Evolutionary conservation across 2,888 invertebrate genomes (phyloP), one percentile per base, ranked within the genome.

Genomic region (Metallyticus violacea): DNA sequence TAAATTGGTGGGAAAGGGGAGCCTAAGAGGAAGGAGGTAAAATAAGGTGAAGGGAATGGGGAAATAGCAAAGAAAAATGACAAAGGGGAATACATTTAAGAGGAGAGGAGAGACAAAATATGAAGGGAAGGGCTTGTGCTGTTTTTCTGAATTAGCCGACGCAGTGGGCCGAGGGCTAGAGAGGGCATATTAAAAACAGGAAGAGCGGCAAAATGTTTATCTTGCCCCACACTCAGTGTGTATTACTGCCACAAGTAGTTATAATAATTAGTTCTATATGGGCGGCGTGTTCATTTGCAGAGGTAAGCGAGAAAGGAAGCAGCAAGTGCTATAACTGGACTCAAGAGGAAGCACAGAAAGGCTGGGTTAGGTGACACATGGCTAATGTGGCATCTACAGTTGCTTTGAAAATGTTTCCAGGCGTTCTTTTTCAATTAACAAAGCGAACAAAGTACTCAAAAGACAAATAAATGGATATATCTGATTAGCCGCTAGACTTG

Each of bases 51-150:
- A 22, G 40, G 40, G 40, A 62, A 62, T 62, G 40, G 40, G 15
- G 40, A 62, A 62, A 79, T 79, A 79, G 26, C 27, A 26, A 79
- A 79, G 79, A 79, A 79, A 79, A 79, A 79, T 79, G 79, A 79
- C 79, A 28, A 79, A 79, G 79, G 79, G 79, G 79, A 79, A 79
- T 79, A 79, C 79, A 79, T 79, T 79, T 79, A 79, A 62, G 40
- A 62, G 40, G 40, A 62, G 40, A 62, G 40, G 79, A 28, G 27
- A 28, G 27, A 79, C 79, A 79, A 79, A 78, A 79, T 79, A 28
- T 27, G 79, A 26, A 27, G 22, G 79, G 26, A 79, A 62, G 40
- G 40, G 40, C 40, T 62, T 9, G 40, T 62, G 40, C 40, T 79
- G 26, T 79, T 78, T 79, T 79, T 79, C 79, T 27, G 79, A 28